Evolutionary conservation across 1,140 invertebrate genomes (phyloP), one percentile per base, ranked within the genome.

Genomic region (Cylas formicarius): DNA sequence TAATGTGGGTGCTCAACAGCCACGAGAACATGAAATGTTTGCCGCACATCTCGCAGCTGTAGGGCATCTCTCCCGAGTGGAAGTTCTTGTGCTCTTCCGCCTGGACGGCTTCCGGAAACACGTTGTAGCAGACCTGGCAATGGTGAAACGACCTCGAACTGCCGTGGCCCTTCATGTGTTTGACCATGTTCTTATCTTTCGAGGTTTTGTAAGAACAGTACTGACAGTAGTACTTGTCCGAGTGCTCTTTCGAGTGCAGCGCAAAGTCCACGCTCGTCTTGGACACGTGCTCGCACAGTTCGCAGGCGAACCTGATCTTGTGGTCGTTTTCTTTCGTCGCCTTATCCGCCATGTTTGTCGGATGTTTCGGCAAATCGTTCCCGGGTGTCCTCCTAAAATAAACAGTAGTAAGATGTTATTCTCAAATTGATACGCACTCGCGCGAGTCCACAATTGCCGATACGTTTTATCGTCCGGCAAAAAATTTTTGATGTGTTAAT

Each of bases 41-140:
- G 0, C 72, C 74, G 56, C 80, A 82, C 3, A 74, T 59, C 35
- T 74, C 63, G 51, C 80, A 82, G 8, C 68, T 60, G 53, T 70
- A 81, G 0, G 77, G 76, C 38, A 73, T 72, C 37, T 74, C 67
- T 0, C 74, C 73, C 0, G 70, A 74, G 43, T 82, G 78, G 10
- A 55, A 59, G 27, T 61, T 52, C 24, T 61, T 59, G 34, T 62
- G 60, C 32, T 62, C 58, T 4, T 53, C 31, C 4, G 66, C 69
- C 59, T 69, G 69, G 1, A 69, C 68, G 24, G 55, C 62, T 3
- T 68, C 63, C 33, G 66, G 53, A 46, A 73, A 73, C 13, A 62
- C 57, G 41, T 67, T 67, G 5, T 61, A 60, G 36, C 71, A 73
- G 9, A 61, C 57, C 5, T 67, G 58, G 38, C 71, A 73, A 43